These are phyloP conservation scores for Pseudanteris insignis DNA, from an alignment of 2,888 invertebrate species.

Conservation along the genomic window DNA sequence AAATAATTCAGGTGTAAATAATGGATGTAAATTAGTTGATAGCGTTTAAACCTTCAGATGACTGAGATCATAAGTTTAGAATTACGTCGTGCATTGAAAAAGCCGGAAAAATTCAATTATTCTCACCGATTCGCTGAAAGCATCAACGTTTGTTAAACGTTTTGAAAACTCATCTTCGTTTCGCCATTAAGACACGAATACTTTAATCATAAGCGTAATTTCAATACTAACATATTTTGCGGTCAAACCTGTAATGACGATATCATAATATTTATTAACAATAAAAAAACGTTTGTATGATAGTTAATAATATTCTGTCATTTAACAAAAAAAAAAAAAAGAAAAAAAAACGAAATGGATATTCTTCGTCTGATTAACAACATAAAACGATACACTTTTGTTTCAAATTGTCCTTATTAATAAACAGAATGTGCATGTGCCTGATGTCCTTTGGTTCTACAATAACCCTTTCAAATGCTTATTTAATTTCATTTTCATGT, in stretches of 20 bases:
- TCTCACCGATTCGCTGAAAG: conserved; percentile 9
- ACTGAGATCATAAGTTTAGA: conserved; percentile 35
- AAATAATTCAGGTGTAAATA: conserved; percentile 44
- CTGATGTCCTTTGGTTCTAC: conserved; percentile 63
- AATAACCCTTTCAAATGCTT: conserved; percentile 48
- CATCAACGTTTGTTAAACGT: conserved; percentile 18
- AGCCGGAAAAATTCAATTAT: conserved; percentile 11
- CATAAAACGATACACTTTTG: conserved; percentile 53
- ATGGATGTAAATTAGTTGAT: conserved; percentile 43
- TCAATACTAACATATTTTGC: conserved; percentile 38
- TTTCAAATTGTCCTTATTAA: conserved; percentile 66
- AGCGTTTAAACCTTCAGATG: conserved; percentile 24
- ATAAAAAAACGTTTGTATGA: conserved; percentile 46
- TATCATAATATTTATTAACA: conserved; percentile 36
- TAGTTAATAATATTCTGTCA: conserved; percentile 42
- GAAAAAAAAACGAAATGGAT: conserved; percentile 18
- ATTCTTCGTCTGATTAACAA: conserved; percentile 47
- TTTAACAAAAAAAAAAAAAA: conserved; percentile 20
- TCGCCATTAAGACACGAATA: conserved; percentile 39
- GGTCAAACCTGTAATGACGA: conserved; percentile 43
- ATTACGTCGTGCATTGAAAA: conserved; percentile 14
- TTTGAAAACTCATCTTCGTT: conserved; percentile 45
- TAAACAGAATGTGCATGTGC: conserved; percentile 67
- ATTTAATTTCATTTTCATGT: conserved; percentile 43
- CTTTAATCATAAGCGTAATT: conserved; percentile 37